Base-by-base conservation (phyloP, 2,888 invertebrate genomes). In the Tetranychus truncatus region DNA sequence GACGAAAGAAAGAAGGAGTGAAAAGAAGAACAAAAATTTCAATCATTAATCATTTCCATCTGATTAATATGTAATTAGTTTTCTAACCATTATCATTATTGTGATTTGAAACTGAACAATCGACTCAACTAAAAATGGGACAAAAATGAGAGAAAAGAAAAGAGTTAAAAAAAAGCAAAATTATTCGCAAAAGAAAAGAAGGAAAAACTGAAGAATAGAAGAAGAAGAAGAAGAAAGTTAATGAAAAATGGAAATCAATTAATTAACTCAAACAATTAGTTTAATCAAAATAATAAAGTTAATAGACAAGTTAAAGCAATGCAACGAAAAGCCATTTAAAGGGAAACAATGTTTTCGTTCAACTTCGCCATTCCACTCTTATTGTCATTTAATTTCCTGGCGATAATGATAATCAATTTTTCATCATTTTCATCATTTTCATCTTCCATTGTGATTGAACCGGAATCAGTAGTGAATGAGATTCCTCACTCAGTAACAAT, bases 41-140 rank as follows among this genome's bases (percentile, higher is more conserved):
- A 15, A 55, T 55, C 55, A 55, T 55, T 55, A 55, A 55, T 55
- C 55, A 55, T 55, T 55, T 55, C 55, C 55, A 55, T 55, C 15
- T 55, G 55, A 55, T 55, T 55, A 55, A 55, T 55, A 55, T 55
- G 55, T 55, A 55, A 55, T 55, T 55, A 55, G 55, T 55, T 55
- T 55, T 55, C 15, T 55, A 9, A 55, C 69, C 34, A 24, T 69
- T 18, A 69, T 69, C 34, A 69, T 11, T 20, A 69, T 69, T 21
- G 6, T 11, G 11, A 24, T 20, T 11, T 21, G 11, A 66, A 6
- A 66, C 11, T 66, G 66, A 15, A 20, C 6, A 66, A 20, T 18
- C 1, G n/a, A 66, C n/a, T 34, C 34, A 15, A 66, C 6, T 18
- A 66, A 66, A 66, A 66, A 20, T 7, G 66, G 11, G 20, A 66